A percentile compares a stretch with the other conserved stretches of the same genome.
Conservation (phyloP, 2,113 vertebrate species). For the Cisticola juncidis region DNA sequence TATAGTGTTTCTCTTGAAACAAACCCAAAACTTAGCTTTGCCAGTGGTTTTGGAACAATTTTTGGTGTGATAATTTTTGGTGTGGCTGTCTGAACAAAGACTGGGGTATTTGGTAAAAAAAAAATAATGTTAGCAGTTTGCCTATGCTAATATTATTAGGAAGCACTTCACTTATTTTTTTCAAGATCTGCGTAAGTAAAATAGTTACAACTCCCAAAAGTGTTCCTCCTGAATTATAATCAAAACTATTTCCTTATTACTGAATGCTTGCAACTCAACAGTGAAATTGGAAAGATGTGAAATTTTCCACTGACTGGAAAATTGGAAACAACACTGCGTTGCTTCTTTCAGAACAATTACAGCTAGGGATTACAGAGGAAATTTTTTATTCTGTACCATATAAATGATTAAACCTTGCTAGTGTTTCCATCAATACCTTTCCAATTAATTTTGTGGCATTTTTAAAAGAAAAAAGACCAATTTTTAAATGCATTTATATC, state of each 20-base stretch:
- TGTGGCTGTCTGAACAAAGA: not conserved
- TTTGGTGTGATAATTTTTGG: not conserved
- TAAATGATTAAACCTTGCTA: not conserved
- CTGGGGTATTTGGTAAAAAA: not conserved
- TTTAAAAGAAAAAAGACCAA: not conserved
- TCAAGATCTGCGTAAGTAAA: not conserved
- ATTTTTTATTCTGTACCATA: not conserved
- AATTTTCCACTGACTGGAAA: not conserved
- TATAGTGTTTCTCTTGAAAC: not conserved
- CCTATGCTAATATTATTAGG: not conserved
- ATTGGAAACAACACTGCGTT: not conserved
- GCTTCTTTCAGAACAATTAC: not conserved
- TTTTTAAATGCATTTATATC: not conserved
- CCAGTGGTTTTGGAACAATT: not conserved
- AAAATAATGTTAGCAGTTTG: not conserved
- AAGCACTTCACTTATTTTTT: not conserved
- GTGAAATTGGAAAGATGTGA: not conserved
- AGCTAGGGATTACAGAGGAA: not conserved
- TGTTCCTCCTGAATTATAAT: not conserved
- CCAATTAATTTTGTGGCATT: not conserved
- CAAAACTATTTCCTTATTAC: not conserved
- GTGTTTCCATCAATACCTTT: not conserved
- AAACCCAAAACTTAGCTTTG: not conserved
- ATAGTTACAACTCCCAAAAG: accelerated
- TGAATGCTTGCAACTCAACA: not conserved